Evolutionary conservation across 2,113 vertebrate genomes (phyloP), one percentile per base, ranked within the genome.

Genomic region (Galemys pyrenaicus): DNA sequence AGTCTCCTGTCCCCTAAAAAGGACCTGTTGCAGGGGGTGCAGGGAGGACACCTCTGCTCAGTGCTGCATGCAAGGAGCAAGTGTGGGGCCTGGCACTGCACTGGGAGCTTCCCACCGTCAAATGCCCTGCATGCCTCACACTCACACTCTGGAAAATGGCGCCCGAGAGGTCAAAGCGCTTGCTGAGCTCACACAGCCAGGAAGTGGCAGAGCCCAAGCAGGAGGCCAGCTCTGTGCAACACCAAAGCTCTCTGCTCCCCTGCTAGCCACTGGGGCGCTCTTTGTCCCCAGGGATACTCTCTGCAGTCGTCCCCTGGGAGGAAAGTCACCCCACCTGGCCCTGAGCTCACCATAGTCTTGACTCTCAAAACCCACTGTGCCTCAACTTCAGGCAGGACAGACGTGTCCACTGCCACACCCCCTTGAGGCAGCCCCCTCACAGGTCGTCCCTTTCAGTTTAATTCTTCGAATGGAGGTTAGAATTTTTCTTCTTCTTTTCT

Each of bases 121-220:
- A 51, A 3, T 71, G 75, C 24, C 51, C 92, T 91, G 2, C 2
- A 0, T 41, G 0, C 0, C 13, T 60, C 10, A 32, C 56, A 22
- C 8, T 8, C 24, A n/a, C 6, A 7, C 4, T 75, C 54, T 58
- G 39, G 20, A 95, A 91, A 94, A 54, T 32, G 35, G 9, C 24
- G 46, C 46, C 60, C 58, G 87, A 87, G 30, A 85, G 19, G 26
- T 74, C 77, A 91, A 92, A 74, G 58, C 87, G 56, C 39, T 87
- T 70, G 17, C 70, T 13, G 70, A 70, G 15, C 46, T 54, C 71
- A 79, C 56, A 51, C 19, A 94, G 65, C 56, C 82, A 71, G 37
- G 56, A 85, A 73, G 4, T 32, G 6, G 41, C 17, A 51, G 62
- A 87, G 8, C 44, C 49, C 26, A 93, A 60, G 35, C 1, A 51